These are phyloP conservation scores for Micrasema longulum DNA, from an alignment of 1,140 invertebrate species.

Conservation along the genomic window DNA sequence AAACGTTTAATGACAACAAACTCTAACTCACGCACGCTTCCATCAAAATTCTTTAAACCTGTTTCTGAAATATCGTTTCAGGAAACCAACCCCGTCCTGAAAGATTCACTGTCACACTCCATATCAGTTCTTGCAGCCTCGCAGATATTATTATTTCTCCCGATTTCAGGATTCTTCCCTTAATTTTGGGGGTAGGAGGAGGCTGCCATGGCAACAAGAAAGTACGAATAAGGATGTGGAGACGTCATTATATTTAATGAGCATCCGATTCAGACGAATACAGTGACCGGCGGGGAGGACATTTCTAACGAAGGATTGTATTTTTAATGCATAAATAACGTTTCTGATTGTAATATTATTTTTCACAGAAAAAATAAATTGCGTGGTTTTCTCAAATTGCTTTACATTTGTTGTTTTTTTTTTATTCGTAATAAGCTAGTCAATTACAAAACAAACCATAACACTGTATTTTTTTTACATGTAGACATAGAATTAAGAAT, in stretches of 20 bases:
- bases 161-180: constrained; percentile 2
- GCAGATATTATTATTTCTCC: constrained; percentile 6
- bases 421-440: no score
- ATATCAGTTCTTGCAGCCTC: constrained; percentile 30
- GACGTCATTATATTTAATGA: constrained; percentile 36
- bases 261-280: constrained; percentile 34
- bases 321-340: no score
- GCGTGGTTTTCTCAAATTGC: no score
- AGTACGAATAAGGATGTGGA: constrained; percentile 28
- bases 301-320: constrained; percentile 15
- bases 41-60: constrained; percentile 6
- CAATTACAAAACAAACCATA: no score
- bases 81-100: constrained; percentile 17
- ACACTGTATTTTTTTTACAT: no score
- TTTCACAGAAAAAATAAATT: no score
- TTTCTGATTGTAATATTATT: no score
- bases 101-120: constrained; percentile 29
- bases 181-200: background rate
- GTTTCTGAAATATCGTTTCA: no score
- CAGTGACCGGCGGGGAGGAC: constrained; percentile 3
- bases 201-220: constrained; percentile 20
- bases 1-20: background rate
- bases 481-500: no score
- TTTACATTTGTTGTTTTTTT: no score
- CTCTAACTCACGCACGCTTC: background rate